phyloP scores from a whole-genome alignment of 1,140 invertebrate genomes.

The Druon quercuslanigerum region DNA sequence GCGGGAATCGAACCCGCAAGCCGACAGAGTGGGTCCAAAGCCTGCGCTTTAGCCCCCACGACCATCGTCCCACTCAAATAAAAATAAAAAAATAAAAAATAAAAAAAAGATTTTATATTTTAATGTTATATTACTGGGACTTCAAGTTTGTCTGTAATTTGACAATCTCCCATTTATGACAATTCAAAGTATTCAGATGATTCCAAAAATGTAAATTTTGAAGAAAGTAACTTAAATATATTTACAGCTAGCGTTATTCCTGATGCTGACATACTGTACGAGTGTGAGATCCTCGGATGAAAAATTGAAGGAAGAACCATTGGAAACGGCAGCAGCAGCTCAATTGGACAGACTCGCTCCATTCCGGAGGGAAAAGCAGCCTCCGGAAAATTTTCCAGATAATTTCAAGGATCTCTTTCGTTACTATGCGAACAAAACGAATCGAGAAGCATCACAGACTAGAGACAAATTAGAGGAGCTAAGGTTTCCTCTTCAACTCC shows the following conservation, averaged over 20 bases:
- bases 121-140: too few species aligned
- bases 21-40: too few species aligned
- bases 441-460: conserved; percentile 37
- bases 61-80: too few species aligned
- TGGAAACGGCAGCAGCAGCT: conserved; percentile 61
- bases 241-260: conserved; percentile 62
- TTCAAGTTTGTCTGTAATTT: too few species aligned
- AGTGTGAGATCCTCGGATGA: conserved; percentile 47
- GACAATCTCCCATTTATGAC: too few species aligned
- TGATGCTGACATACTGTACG: conserved; percentile 56
- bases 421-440: conserved; percentile 6
- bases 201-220: too few species aligned
- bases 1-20: too few species aligned
- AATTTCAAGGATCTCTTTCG: background rate
- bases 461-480: conserved; percentile 50
- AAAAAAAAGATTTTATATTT: too few species aligned
- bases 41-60: too few species aligned
- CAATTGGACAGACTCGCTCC: conserved; percentile 66
- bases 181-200: too few species aligned
- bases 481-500: conserved; percentile 48
- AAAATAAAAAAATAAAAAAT: too few species aligned
- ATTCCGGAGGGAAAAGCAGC: conserved; percentile 54
- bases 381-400: background rate
- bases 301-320: conserved; percentile 48
- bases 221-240: background rate